Evolutionary conservation across 1,140 invertebrate genomes (phyloP).

Genomic region (Rhyzopertha dominica): DNA sequence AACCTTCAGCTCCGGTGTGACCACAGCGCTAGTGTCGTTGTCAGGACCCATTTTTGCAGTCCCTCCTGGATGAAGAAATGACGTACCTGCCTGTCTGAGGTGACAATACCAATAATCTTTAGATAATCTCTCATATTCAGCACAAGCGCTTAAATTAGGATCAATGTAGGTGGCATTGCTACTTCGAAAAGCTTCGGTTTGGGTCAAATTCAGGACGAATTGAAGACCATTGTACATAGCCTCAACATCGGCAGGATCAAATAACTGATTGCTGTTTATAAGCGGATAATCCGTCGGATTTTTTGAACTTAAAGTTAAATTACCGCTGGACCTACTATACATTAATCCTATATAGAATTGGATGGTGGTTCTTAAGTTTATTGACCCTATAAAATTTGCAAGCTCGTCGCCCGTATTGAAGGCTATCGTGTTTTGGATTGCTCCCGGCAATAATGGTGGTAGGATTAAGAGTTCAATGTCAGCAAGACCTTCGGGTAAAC

Average conservation of each 20-base stretch:
- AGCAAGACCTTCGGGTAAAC: no score
- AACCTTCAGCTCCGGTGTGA: constrained; percentile 8
- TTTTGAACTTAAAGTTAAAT: constrained; percentile 57
- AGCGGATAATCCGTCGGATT: constrained; percentile 69
- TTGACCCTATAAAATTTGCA: no score
- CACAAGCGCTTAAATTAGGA: not conserved
- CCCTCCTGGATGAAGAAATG: constrained; percentile 50
- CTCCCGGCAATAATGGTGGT: no score
- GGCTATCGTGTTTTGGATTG: no score
- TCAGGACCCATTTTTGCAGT: constrained; percentile 52
- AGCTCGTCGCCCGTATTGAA: no score
- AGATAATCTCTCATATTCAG: constrained; percentile 27
- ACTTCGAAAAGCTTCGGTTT: constrained; percentile 54
- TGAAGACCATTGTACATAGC: constrained; percentile 59
- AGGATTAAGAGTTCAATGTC: no score
- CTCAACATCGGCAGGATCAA: constrained; percentile 55
- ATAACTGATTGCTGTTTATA: constrained; percentile 73
- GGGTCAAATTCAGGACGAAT: constrained; percentile 52
- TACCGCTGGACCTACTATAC: constrained; percentile 68
- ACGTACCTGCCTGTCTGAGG: constrained; percentile 1
- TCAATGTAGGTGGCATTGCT: constrained; percentile 55
- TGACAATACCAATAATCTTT: constrained; percentile 58
- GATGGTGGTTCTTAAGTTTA: no score
- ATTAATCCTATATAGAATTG: constrained; percentile 60
- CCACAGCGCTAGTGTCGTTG: constrained; percentile 14